These are phyloP conservation scores for Belgica antarctica DNA, from an alignment of 2,888 invertebrate species.

Conservation along the genomic window DNA sequence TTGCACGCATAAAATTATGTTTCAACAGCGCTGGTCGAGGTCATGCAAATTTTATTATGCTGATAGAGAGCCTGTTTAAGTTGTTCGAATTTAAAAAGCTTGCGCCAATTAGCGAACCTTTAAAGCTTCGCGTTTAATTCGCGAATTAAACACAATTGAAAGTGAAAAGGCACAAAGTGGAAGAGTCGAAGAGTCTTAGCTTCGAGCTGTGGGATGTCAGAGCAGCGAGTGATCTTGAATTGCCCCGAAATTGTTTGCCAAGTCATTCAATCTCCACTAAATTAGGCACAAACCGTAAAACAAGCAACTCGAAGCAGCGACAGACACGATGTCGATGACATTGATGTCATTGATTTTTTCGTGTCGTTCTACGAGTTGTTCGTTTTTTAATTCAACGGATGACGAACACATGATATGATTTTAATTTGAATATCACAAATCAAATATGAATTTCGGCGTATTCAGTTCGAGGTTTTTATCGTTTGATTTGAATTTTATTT, in stretches of 20 bases:
- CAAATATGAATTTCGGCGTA: neutral
- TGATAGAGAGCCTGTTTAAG: neutral
- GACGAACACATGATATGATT: conserved; percentile 10
- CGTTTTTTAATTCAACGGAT: neutral
- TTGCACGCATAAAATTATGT: neutral
- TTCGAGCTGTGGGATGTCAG: neutral
- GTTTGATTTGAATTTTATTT: conserved; percentile 6
- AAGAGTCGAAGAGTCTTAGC: too few relatives aligned
- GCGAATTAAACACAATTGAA: too few relatives aligned
- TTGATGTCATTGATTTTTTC: conserved; percentile 20
- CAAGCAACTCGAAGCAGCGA: conserved; percentile 6
- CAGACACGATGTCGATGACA: conserved; percentile 16
- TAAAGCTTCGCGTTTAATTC: too few relatives aligned
- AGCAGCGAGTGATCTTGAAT: neutral
- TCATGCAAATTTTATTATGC: neutral
- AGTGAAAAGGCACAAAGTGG: too few relatives aligned
- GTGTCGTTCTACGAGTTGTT: neutral
- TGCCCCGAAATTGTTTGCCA: conserved; percentile 11
- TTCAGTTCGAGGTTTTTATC: too few relatives aligned
- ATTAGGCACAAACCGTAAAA: neutral
- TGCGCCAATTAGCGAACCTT: too few relatives aligned
- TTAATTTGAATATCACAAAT: conserved; percentile 10
- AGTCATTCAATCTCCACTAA: conserved; percentile 15
- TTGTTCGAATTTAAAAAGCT: neutral
- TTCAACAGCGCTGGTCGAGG: neutral